Evolutionary conservation across 2,797 vertebrate genomes (phyloP).

Genomic region (Chromobotia macracanthus): DNA sequence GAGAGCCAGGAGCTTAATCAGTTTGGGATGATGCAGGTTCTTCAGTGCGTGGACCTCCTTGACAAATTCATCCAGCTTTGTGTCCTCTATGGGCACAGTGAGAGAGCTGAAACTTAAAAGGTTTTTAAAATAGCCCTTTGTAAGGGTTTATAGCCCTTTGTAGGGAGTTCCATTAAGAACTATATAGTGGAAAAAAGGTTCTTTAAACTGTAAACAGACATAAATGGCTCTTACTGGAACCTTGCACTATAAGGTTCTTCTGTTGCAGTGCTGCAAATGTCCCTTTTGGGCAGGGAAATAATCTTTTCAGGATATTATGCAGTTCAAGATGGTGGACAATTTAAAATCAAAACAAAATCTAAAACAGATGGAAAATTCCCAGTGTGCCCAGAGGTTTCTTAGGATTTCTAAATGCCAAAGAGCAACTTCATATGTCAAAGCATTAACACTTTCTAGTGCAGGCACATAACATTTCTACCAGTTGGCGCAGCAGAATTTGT

Average conservation of each 20-base stretch:
- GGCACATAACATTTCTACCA: background rate
- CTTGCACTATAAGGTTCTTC: too few relatives aligned
- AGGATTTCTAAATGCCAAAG: background rate
- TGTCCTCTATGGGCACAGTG: slow-evolving; percentile 76
- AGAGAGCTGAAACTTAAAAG: background rate
- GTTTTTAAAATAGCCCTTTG: too few relatives aligned
- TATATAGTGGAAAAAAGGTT: background rate
- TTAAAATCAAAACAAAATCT: too few relatives aligned
- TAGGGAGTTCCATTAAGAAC: background rate
- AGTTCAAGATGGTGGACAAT: too few relatives aligned
- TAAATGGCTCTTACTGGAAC: background rate
- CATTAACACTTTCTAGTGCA: background rate
- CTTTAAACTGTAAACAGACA: background rate
- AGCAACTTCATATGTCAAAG: background rate
- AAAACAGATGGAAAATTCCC: too few relatives aligned
- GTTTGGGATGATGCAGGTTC: slow-evolving; percentile 85
- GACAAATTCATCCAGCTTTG: slow-evolving; percentile 88
- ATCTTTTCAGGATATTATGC: too few relatives aligned
- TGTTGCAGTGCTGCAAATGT: too few relatives aligned
- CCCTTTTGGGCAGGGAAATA: too few relatives aligned
- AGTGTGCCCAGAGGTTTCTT: background rate
- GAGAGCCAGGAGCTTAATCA: slow-evolving; percentile 88
- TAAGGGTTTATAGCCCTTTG: too few relatives aligned
- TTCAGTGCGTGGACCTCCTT: slow-evolving; percentile 91
- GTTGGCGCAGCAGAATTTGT: background rate